Base-by-base conservation (phyloP, 2,888 invertebrate species). In the Notocelia uddmanniana region DNA sequence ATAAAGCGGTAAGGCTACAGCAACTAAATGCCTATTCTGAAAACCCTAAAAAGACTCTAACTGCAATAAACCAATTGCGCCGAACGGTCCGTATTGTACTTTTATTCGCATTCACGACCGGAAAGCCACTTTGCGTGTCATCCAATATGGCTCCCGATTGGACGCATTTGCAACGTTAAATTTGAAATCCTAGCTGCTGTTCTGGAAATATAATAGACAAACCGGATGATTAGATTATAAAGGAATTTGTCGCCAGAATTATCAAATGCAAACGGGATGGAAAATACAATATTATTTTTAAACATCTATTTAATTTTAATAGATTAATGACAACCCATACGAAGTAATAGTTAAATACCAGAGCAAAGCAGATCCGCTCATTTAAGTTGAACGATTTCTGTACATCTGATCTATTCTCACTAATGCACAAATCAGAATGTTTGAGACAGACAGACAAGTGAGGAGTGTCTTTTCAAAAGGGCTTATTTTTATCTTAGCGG, bases 91-190 rank as follows among this genome's bases (percentile, higher is more conserved):
- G 62, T 26, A 62, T 52, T 55, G 66, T 66, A 54, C 34, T 57
- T 67, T 57, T 57, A 57, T 67, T 26, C 41, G 26, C 23, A 18
- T 23, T 11, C 54, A 18, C 68, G 62, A 73, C 72, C 74, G 74
- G 74, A 72, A 73, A 76, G 75, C 76, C 75, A 76, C 79, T 83
- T 83, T 83, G 81, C 80, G 83, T 81, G 80, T 80, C 79, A 76
- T 75, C 81, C 82, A 84, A 87, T 87, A 85, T 82, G 73, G 77
- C 75, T 76, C 74, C 75, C 73, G 74, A 69, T 74, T 75, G 76
- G 77, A 78, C 75, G 74, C 74, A 79, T 78, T 79, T 72, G 72
- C 74, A 78, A 74, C 78, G 80, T 83, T 80, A 82, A 79, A 83
- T 85, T 83, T 78, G 78, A 78, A 71, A 18, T 18, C n/a, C 48